These are phyloP conservation scores for Numenius phaeopus DNA, from an alignment of 2,797 vertebrate species.

Conservation along the genomic window DNA sequence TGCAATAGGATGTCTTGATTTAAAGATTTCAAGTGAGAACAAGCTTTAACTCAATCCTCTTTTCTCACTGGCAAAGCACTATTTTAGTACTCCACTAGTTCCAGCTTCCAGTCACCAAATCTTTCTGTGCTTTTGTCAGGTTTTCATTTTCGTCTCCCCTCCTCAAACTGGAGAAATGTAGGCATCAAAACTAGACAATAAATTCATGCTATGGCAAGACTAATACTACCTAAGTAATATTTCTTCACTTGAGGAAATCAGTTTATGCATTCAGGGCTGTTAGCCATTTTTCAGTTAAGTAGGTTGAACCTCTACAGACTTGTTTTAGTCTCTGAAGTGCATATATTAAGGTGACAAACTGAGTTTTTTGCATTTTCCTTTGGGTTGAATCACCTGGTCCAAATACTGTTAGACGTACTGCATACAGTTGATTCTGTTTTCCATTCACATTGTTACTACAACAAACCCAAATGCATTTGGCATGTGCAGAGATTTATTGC, in stretches of 20 bases:
- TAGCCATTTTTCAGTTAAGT: not conserved
- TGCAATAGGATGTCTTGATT: not conserved
- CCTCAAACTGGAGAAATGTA: not conserved
- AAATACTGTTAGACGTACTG: not conserved
- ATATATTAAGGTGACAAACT: not conserved
- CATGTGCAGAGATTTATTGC: fast-evolving
- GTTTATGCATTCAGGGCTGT: not conserved
- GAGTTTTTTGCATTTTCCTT: not conserved
- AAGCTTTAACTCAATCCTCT: not conserved
- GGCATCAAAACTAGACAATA: not conserved
- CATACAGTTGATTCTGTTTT: not conserved
- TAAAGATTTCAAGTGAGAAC: not conserved
- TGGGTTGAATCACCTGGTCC: not conserved
- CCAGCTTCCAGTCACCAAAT: not conserved
- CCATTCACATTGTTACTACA: not conserved
- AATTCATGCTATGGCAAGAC: not conserved
- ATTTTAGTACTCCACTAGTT: not conserved
- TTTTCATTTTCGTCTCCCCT: not conserved
- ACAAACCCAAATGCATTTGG: not conserved
- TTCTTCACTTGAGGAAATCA: not conserved
- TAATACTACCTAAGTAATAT: not conserved
- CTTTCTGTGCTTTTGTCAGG: not conserved
- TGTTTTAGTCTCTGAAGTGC: not conserved
- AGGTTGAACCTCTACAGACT: not conserved
- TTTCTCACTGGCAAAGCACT: not conserved